phyloP scores from a whole-genome alignment of 1,140 invertebrate genomes.

The Adoxophyes honmai region DNA sequence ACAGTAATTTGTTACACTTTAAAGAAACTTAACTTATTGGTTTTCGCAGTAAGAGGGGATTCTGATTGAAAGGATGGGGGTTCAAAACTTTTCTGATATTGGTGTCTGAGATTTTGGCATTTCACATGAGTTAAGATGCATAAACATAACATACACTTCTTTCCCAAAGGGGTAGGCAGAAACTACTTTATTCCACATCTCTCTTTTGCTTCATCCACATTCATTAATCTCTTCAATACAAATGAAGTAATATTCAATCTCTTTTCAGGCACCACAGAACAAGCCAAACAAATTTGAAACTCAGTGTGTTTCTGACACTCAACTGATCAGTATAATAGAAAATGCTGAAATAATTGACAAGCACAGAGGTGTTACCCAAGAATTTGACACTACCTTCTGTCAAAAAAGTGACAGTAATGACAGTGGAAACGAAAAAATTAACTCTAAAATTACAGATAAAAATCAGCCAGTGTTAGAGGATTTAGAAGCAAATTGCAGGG shows the following conservation, averaged over 20 bases:
- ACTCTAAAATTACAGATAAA: background rate
- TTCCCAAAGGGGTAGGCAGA: too few relatives aligned
- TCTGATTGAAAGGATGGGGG: too few relatives aligned
- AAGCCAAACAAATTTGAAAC: conserved; percentile 51
- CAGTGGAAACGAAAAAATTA: background rate
- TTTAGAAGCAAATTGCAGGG: background rate
- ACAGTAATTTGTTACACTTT: background rate
- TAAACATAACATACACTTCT: too few relatives aligned
- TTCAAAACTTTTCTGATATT: too few relatives aligned
- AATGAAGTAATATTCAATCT: too few relatives aligned
- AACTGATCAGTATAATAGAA: conserved; percentile 49
- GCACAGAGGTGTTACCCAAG: conserved; percentile 37
- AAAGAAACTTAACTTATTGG: background rate
- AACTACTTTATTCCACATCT: too few relatives aligned
- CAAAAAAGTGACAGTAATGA: background rate
- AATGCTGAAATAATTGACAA: conserved; percentile 40
- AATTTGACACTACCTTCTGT: conserved; percentile 43
- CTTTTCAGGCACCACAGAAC: conserved; percentile 31
- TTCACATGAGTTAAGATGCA: too few relatives aligned
- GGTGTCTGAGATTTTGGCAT: too few relatives aligned
- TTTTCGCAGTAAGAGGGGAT: too few relatives aligned
- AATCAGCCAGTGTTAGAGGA: background rate
- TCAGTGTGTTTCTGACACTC: conserved; percentile 53
- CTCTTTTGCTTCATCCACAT: too few relatives aligned
- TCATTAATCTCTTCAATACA: too few relatives aligned